These are phyloP conservation scores for Halocynthia roretzi DNA, from an alignment of 23 tunicate species.

Conservation along the genomic window DNA sequence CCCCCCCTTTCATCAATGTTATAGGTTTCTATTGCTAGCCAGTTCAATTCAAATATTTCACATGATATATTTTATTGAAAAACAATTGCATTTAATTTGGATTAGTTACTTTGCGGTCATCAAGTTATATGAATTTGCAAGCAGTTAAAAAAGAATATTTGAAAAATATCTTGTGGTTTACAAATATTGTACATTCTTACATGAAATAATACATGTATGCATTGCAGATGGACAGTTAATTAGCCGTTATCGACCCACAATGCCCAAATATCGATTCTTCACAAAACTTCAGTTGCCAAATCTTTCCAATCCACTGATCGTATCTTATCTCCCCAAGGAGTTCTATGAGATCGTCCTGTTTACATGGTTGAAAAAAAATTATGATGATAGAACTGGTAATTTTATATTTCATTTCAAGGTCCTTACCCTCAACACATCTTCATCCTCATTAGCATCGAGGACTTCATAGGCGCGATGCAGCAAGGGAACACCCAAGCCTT, in stretches of 20 bases:
- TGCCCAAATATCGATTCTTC: slow-evolving; percentile 88
- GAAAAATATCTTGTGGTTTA: too few relatives aligned
- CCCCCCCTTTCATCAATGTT: too few relatives aligned
- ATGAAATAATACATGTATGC: neutral
- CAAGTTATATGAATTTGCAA: too few relatives aligned
- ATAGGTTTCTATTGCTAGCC: too few relatives aligned
- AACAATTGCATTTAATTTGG: too few relatives aligned
- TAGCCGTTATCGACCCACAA: slow-evolving; percentile 85
- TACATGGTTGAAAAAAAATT: neutral
- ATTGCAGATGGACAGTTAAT: slow-evolving; percentile 9
- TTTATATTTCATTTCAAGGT: neutral
- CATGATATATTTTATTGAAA: too few relatives aligned
- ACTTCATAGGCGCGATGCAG: slow-evolving; percentile 87
- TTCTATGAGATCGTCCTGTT: slow-evolving; percentile 44
- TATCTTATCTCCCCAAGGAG: slow-evolving; percentile 52
- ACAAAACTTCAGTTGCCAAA: slow-evolving; percentile 92
- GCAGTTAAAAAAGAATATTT: too few relatives aligned
- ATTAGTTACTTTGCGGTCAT: too few relatives aligned
- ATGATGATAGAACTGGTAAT: neutral
- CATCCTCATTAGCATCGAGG: slow-evolving; percentile 60
- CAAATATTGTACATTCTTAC: neutral
- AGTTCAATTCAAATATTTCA: too few relatives aligned
- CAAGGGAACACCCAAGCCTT: slow-evolving; percentile 78
- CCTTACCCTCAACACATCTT: slow-evolving; percentile 56
- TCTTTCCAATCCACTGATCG: slow-evolving; percentile 84